phyloP scores from a whole-genome alignment of 2,888 invertebrate genomes.

The Tanypteryx hageni region DNA sequence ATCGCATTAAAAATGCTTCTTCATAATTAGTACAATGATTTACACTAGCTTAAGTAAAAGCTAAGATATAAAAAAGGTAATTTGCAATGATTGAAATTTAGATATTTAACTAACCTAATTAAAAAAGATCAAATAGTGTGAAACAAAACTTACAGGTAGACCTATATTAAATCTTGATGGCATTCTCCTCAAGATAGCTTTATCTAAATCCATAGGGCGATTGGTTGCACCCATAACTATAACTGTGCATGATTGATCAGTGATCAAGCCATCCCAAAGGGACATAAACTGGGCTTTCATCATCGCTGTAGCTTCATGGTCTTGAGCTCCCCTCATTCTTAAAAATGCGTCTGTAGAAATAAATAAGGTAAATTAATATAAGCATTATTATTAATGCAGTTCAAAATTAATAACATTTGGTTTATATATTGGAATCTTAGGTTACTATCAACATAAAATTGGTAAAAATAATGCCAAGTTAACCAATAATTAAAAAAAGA shows the following conservation, averaged over 20 bases:
- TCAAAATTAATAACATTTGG: too few relatives aligned
- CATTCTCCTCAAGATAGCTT: constrained; percentile 96
- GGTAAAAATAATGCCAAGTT: too few relatives aligned
- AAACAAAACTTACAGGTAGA: constrained; percentile 79
- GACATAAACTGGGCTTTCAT: constrained; percentile 99
- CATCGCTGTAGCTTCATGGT: constrained; percentile 99
- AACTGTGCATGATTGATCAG: constrained; percentile 88
- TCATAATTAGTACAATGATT: too few relatives aligned
- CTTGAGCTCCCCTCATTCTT: constrained; percentile 90
- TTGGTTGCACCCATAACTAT: constrained; percentile 99
- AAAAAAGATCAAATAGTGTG: not conserved
- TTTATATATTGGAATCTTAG: too few relatives aligned
- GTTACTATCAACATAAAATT: too few relatives aligned
- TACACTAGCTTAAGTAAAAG: too few relatives aligned
- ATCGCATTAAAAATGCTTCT: too few relatives aligned
- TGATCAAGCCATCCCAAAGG: constrained; percentile 97
- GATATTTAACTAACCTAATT: not conserved
- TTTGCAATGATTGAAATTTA: not conserved
- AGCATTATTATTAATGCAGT: not conserved
- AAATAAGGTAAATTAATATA: not conserved
- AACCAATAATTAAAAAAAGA: too few relatives aligned
- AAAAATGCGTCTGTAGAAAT: constrained; percentile 89
- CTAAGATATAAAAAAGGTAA: too few relatives aligned
- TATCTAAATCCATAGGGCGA: constrained; percentile 95
- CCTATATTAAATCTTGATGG: constrained; percentile 94